Conservation (phyloP, 1,140 invertebrate species). For the Zaprionus nigranus region DNA sequence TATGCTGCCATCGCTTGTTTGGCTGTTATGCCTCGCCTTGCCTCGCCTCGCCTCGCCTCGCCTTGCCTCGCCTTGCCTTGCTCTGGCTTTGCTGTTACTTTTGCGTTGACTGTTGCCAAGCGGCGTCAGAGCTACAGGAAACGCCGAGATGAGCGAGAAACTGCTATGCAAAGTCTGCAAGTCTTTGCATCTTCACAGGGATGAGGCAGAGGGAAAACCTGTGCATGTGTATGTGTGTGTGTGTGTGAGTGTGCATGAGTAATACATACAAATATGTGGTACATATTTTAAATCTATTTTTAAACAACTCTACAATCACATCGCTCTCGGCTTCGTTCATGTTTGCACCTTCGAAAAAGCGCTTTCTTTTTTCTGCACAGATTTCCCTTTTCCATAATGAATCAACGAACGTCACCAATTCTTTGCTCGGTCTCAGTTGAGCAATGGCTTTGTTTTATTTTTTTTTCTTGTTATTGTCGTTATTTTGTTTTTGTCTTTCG, state of each 20-base stretch:
- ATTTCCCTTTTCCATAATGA: conserved; percentile 62
- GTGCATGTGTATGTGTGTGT: not conserved
- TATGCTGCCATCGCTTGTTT: not conserved
- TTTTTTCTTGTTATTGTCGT: conserved; percentile 23
- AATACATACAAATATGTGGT: conserved; percentile 1
- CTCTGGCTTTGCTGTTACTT: not conserved
- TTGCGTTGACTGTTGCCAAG: conserved; percentile 64
- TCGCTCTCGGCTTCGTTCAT: not conserved
- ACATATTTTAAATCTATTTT: conserved; percentile 34
- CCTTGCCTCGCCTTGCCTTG: no score
- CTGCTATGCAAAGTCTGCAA: conserved; percentile 56
- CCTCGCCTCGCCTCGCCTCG: not conserved
- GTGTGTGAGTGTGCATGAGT: conserved; percentile 17
- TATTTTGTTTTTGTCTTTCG: conserved; percentile 60
- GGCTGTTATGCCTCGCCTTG: not conserved
- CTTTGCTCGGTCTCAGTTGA: conserved; percentile 8
- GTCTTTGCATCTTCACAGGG: conserved; percentile 50
- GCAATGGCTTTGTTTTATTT: conserved; percentile 40
- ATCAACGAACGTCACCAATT: conserved; percentile 47
- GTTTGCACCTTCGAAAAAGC: conserved; percentile 50
- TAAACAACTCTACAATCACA: conserved; percentile 33
- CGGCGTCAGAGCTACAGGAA: conserved; percentile 56
- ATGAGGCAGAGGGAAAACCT: conserved; percentile 20
- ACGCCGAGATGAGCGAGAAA: conserved; percentile 61
- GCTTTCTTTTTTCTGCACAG: conserved; percentile 76